Conservation (phyloP, 2,113 vertebrate genomes). For the Hyla sarda region DNA sequence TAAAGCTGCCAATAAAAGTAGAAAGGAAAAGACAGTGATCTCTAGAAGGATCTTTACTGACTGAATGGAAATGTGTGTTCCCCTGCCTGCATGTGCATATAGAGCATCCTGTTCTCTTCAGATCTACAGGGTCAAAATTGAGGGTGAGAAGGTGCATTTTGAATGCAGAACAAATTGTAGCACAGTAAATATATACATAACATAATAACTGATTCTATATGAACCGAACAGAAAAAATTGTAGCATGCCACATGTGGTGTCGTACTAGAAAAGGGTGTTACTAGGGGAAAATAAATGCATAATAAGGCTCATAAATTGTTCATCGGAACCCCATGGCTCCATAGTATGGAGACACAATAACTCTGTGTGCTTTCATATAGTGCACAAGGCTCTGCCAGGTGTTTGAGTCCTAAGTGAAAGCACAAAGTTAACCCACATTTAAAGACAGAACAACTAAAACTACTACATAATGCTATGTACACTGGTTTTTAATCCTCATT, state of each 20-base stretch:
- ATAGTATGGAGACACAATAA: too few species aligned
- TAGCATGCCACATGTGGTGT: background rate
- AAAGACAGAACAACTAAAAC: too few species aligned
- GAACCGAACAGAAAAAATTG: background rate
- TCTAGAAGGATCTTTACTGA: background rate
- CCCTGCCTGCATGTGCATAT: background rate
- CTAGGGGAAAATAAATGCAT: too few species aligned
- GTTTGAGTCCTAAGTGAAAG: background rate
- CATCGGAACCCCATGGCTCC: too few species aligned
- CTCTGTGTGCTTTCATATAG: too few species aligned
- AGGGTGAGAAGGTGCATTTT: background rate
- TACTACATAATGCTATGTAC: too few species aligned
- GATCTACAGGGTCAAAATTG: background rate
- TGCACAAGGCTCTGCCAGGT: background rate
- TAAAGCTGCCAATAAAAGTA: constrained; percentile 22
- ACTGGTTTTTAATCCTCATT: too few species aligned
- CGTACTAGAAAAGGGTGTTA: too few species aligned
- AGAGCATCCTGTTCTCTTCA: background rate
- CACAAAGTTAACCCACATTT: too few species aligned
- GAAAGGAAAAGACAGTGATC: background rate
- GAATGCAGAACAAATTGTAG: background rate
- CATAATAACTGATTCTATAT: too few species aligned
- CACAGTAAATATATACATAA: too few species aligned
- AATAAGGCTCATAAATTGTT: too few species aligned
- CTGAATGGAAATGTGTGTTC: background rate